Base-by-base conservation (phyloP, 37 sponge, comb jelly and placozoan genomes). In the Chondrosia reniformis region DNA sequence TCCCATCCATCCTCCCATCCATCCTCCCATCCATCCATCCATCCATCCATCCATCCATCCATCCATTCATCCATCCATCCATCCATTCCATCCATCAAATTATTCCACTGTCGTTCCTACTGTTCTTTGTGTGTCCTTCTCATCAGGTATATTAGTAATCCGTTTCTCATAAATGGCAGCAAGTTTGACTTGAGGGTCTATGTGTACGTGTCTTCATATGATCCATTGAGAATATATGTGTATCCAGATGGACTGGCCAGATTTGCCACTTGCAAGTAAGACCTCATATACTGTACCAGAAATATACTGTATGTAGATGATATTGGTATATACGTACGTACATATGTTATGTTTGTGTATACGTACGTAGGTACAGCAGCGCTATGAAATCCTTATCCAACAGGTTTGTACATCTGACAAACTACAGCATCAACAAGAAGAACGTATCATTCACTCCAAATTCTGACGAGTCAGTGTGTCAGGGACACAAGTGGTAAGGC, bases 141-240 rank as follows among this genome's bases (percentile, higher is more conserved):
- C 12, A 22, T 22, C 76, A 94, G 96, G 74, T 97, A 97, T 67
- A 37, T 97, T 0, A 32, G 81, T 54, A 83, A 84, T 45, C 98
- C 98, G 4, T 92, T 81, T 44, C 84, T 97, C 28, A 94, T 97
- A 58, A 91, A 91, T 65, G 95, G 88, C 27, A 87, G 92, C 85
- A 97, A 97, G 86, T 94, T 94, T 79, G 98, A 97, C 74, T 88
- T 97, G 58, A 63, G 98, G 22, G 80, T 97, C 25, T 97, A 97
- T 77, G 98, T 89, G 19, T 97, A 97, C 38, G 90, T 97, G 30
- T 75, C 90, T 9, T 89, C 84, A 55, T 87, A 89, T 64, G 98
- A 97, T 66, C 98, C 98, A 4, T 85, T 97, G 25, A 84, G 76
- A 31, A 84, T 97, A 19, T 97, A 97, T 74, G 61, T 97, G 27